Conservation (phyloP, 1,140 invertebrate species). For the Ceratoteleas bidentatus region DNA sequence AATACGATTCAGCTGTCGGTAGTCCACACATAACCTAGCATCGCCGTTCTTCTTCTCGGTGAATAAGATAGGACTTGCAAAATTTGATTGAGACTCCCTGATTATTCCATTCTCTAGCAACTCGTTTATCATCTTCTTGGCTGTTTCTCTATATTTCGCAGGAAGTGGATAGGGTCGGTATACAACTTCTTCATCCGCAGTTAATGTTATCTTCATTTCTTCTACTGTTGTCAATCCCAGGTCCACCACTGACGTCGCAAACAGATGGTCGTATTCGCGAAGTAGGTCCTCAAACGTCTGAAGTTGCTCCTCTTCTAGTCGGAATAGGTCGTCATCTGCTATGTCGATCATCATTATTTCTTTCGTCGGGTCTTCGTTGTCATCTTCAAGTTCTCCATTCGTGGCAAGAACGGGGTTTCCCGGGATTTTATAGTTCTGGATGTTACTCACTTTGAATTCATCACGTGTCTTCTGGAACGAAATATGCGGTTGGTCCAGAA, state of each 20-base stretch:
- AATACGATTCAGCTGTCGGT: constrained; percentile 75
- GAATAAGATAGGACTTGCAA: constrained; percentile 77
- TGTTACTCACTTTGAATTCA: background rate
- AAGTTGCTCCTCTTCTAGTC: constrained; percentile 1
- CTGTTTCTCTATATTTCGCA: constrained; percentile 1
- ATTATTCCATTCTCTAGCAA: constrained; percentile 67
- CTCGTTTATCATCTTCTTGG: constrained; percentile 3
- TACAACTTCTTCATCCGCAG: background rate
- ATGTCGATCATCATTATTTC: background rate
- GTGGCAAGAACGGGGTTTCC: background rate
- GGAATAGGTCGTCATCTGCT: background rate
- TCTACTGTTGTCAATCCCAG: background rate
- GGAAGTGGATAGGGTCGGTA: constrained; percentile 15
- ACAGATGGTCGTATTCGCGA: background rate
- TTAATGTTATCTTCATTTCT: background rate
- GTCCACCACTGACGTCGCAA: constrained; percentile 5
- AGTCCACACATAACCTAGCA: constrained; percentile 79
- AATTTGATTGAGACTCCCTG: constrained; percentile 73
- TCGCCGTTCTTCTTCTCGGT: constrained; percentile 78
- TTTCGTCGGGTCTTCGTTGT: background rate
- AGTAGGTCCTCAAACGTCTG: constrained; percentile 1
- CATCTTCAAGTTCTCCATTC: background rate
- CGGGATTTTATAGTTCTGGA: background rate
- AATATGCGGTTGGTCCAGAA: constrained; percentile 15
- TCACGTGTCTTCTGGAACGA: background rate